A percentile compares a stretch with the other conserved stretches of the same genome.
phyloP scores from a whole-genome alignment of 37 sponge, comb jelly and placozoan species.

The Chondrilla cf. caribensis region DNA sequence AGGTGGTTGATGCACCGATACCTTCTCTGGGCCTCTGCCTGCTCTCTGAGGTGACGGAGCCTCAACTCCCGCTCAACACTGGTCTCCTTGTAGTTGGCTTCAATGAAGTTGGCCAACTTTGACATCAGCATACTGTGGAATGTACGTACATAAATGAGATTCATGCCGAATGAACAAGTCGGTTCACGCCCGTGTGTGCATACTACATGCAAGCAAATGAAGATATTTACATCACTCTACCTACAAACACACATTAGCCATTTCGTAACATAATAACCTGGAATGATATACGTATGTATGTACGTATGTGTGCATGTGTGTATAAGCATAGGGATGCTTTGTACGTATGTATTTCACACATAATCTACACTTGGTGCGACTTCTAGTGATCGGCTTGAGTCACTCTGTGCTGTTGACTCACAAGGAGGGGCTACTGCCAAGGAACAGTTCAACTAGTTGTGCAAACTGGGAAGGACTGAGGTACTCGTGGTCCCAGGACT shows the following conservation, averaged over 20 bases:
- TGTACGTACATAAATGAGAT: too few relatives aligned
- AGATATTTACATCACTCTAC: neutral
- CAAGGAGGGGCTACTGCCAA: constrained; percentile 24
- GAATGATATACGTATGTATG: neutral
- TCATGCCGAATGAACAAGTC: too few relatives aligned
- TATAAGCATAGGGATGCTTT: too few relatives aligned
- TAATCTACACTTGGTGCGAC: too few relatives aligned
- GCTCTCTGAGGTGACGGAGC: constrained; percentile 1
- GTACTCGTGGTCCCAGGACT: constrained; percentile 39
- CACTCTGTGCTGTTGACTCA: neutral
- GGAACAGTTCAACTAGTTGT: constrained; percentile 60
- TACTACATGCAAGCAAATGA: too few relatives aligned
- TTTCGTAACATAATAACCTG: neutral
- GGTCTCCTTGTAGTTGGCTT: constrained; percentile 43
- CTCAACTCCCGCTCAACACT: constrained; percentile 23
- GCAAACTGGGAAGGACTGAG: constrained; percentile 53
- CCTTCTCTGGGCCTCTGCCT: neutral
- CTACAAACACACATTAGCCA: neutral
- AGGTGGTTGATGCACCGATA: constrained; percentile 37
- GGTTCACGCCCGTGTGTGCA: too few relatives aligned
- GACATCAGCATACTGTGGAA: neutral
- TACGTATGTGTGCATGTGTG: too few relatives aligned
- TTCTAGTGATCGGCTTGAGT: neutral
- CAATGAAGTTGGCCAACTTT: constrained; percentile 27
- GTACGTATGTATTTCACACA: too few relatives aligned